A percentile compares a stretch with the other conserved stretches of the same genome.
Conservation (phyloP, 2,797 vertebrate species). For the Lithobates sylvaticus region DNA sequence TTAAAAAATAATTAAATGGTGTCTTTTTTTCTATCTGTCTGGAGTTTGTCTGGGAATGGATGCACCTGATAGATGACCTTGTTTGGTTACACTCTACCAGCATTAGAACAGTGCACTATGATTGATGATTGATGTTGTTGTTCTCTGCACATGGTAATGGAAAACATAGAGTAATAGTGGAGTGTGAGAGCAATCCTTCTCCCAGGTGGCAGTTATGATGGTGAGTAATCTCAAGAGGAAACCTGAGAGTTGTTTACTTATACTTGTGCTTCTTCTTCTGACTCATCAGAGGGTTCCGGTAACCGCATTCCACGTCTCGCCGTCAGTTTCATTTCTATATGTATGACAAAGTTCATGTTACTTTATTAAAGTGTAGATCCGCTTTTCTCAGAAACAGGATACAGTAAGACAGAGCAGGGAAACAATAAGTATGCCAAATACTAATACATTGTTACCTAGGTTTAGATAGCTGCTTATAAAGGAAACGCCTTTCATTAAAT, state of each 20-base stretch:
- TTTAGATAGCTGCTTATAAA: too few relatives aligned
- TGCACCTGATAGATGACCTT: too few relatives aligned
- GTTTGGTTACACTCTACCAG: too few relatives aligned
- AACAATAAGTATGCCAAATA: too few relatives aligned
- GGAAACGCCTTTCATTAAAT: too few relatives aligned
- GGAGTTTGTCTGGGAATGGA: too few relatives aligned
- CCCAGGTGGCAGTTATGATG: conserved; percentile 9
- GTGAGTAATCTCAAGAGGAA: conserved; percentile 21
- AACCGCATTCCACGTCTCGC: neutral
- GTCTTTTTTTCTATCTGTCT: too few relatives aligned
- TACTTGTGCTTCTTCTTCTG: neutral
- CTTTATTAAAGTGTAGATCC: neutral
- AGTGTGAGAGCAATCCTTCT: neutral
- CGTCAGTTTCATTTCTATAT: conserved; percentile 12
- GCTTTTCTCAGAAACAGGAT: neutral
- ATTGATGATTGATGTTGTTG: conserved; percentile 6
- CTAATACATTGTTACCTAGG: too few relatives aligned
- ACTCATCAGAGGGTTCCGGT: conserved; percentile 4
- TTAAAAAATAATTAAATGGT: too few relatives aligned
- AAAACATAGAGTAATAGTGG: neutral
- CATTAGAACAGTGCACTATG: neutral
- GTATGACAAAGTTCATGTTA: neutral
- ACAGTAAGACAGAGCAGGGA: neutral
- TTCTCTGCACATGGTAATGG: neutral
- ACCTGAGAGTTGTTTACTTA: conserved; percentile 36